A percentile compares a stretch with the other conserved stretches of the same genome.
These are phyloP conservation scores for Ciconia nigra DNA, from an alignment of 2,797 vertebrate genomes.

Conservation along the genomic window DNA sequence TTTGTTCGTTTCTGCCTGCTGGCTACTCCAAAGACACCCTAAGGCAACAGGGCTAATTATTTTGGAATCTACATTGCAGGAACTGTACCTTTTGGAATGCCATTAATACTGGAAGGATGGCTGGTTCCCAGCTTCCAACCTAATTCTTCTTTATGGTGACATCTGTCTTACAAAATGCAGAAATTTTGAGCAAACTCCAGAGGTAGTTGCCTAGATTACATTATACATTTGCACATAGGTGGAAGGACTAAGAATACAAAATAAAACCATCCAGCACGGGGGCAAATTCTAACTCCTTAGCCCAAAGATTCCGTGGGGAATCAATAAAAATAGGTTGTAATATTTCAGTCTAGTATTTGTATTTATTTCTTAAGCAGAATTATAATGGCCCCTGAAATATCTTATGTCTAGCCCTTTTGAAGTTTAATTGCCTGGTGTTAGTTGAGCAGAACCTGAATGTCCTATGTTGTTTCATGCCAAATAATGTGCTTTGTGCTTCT, in stretches of 20 bases:
- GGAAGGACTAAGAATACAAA: neutral
- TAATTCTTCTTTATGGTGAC: neutral
- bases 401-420: neutral
- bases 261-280: rapidly evolving
- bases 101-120: neutral
- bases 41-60: neutral
- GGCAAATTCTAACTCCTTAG: neutral
- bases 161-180: neutral
- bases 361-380: neutral
- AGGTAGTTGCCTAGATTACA: neutral
- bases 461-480: neutral
- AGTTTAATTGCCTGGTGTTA: neutral
- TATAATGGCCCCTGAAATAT: neutral
- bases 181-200: neutral
- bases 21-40: neutral
- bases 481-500: neutral
- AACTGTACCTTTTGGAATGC: neutral
- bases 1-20: neutral
- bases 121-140: neutral
- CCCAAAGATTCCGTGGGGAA: neutral
- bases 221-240: neutral
- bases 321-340: neutral
- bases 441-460: neutral
- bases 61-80: neutral
- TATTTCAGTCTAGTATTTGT: neutral